phyloP scores from a whole-genome alignment of 2,888 invertebrate genomes.

The Theretra japonica region DNA sequence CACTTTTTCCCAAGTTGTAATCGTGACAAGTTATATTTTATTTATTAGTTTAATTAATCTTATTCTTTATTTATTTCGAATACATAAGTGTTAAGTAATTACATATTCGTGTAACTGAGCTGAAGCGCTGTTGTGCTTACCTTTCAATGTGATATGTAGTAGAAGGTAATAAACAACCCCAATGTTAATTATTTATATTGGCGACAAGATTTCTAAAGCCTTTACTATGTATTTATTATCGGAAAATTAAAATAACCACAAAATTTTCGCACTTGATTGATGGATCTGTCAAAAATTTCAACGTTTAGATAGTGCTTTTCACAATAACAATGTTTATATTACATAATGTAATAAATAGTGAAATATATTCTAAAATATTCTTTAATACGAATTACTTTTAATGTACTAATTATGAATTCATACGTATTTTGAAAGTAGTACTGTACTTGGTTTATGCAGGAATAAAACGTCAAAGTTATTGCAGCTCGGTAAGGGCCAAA shows the following conservation, averaged over 20 bases:
- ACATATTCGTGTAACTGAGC: background rate
- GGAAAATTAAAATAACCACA: constrained; percentile 4
- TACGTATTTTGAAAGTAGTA: too few species aligned
- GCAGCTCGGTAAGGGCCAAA: too few species aligned
- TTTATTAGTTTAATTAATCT: constrained; percentile 40
- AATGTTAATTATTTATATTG: background rate
- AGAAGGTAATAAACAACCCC: background rate
- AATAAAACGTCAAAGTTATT: too few species aligned
- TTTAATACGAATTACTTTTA: background rate
- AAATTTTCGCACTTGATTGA: constrained; percentile 1
- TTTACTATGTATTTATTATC: background rate
- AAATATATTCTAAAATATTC: background rate
- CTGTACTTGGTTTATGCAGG: too few species aligned
- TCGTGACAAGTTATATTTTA: constrained; percentile 38
- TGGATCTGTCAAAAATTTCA: constrained; percentile 2
- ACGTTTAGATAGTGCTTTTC: background rate
- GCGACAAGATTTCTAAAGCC: too few species aligned
- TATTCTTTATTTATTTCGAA: constrained; percentile 34
- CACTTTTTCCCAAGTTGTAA: constrained; percentile 39
- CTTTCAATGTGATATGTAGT: constrained; percentile 32
- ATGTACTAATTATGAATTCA: too few species aligned
- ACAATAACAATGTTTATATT: background rate
- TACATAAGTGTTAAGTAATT: constrained; percentile 39
- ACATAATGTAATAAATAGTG: background rate
- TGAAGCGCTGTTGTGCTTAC: constrained; percentile 33